phyloP scores from a whole-genome alignment of 2,888 invertebrate genomes.

The Cephus rjabovi region DNA sequence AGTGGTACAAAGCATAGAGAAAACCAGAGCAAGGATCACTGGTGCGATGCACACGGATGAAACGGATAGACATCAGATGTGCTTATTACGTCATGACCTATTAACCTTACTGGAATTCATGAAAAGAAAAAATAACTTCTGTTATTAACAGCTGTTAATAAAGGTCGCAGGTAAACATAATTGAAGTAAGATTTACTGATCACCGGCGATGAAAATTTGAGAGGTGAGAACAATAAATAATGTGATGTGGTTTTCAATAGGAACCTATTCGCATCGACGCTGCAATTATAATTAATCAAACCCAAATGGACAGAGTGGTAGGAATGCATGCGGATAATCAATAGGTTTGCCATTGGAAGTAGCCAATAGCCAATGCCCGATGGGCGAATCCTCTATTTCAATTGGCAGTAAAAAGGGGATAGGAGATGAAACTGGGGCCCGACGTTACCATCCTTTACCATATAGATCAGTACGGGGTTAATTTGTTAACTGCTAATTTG shows the following conservation, averaged over 20 bases:
- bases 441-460: not conserved
- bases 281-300: constrained; percentile 33
- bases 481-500: constrained; percentile 31
- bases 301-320: constrained; percentile 27
- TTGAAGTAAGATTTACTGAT: not conserved
- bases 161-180: not conserved
- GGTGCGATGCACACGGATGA: not conserved
- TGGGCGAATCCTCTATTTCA: constrained; percentile 32
- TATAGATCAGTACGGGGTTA: constrained; percentile 17
- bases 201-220: not conserved
- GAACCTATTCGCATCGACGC: not conserved
- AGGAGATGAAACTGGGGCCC: not conserved
- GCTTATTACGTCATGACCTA: not conserved
- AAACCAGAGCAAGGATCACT: not conserved
- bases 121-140: not conserved
- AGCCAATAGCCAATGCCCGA: constrained; percentile 24
- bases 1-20: not conserved
- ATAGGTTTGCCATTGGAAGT: constrained; percentile 30
- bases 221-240: not conserved
- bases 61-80: not conserved
- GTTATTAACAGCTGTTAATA: not conserved
- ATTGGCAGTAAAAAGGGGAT: constrained; percentile 19
- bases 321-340: constrained; percentile 28
- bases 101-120: not conserved
- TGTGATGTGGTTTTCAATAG: not conserved